Conservation (phyloP, 2,797 vertebrate species). For the Enteromius radiatus region DNA sequence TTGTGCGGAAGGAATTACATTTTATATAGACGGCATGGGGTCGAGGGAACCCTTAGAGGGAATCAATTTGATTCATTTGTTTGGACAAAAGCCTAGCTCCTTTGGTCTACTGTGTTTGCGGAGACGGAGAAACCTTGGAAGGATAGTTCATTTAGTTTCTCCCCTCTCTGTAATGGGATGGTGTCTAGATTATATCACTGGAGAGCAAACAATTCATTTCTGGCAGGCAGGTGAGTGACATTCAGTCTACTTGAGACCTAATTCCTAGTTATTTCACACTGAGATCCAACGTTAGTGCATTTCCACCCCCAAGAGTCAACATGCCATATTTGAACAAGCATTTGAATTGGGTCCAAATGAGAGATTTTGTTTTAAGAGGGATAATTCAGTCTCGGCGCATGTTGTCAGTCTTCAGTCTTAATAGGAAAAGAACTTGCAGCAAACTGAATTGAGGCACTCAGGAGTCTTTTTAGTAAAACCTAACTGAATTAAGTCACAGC, state of each 20-base stretch:
- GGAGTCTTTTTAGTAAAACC: conserved; percentile 16
- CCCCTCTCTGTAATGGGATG: background rate
- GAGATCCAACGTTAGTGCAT: background rate
- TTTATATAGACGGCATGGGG: conserved; percentile 21
- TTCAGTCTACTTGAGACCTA: background rate
- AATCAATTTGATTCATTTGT: conserved; percentile 25
- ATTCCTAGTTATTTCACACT: background rate
- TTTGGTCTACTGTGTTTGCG: conserved; percentile 11
- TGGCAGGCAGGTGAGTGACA: conserved; percentile 16
- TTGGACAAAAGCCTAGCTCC: background rate
- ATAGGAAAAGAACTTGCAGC: conserved; percentile 4
- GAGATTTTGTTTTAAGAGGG: conserved; percentile 25
- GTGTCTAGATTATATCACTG: background rate
- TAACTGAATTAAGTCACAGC: conserved; percentile 31
- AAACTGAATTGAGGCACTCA: conserved; percentile 35
- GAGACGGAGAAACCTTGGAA: background rate
- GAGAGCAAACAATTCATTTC: conserved; percentile 18
- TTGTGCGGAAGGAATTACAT: conserved; percentile 3
- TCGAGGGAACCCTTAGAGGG: background rate
- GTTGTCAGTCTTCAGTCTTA: conserved; percentile 18
- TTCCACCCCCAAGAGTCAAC: background rate
- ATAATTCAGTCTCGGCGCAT: conserved; percentile 1
- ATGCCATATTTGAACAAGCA: conserved; percentile 11
- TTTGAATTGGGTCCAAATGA: conserved; percentile 12
- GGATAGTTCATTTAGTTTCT: background rate